Evolutionary conservation across 2,888 invertebrate species (phyloP), one percentile per base, ranked within the genome.

Genomic region (Reticulitermes lucifugus): DNA sequence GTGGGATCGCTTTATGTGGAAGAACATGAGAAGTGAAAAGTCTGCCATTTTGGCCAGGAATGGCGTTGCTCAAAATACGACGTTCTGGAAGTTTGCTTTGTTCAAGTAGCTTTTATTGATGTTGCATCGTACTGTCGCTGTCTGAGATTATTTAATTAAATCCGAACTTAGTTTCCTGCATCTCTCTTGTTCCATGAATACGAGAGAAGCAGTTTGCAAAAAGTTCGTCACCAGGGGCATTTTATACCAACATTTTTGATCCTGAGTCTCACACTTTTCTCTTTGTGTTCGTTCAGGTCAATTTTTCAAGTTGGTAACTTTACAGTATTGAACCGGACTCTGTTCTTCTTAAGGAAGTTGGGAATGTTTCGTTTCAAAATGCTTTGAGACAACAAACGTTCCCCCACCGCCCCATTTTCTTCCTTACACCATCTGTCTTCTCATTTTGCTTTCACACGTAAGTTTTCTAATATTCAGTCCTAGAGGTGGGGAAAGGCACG

Each of bases 391-490:
- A 71, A 71, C 35, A 71, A 71, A 14, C 25, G 14, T 18, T 25
- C 7, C 41, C 7, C n/a, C 35, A 41, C 73, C 10, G 4, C 2
- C 29, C 12, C 12, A 21, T 73, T 73, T 70, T 41, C 73, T 73
- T 29, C 41, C 73, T 21, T 73, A 12, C 41, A 14, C 41, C 73
- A 5, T 70, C 29, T 25, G 35, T 14, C 73, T 73, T 25, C 70
- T 29, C 70, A 25, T 70, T 70, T 70, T 29, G 9, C 25, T 70
- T 70, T 70, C 70, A 70, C 41, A 6, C 73, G 10, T 41, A 73
- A 73, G 73, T 73, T 35, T 12, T 73, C 73, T 73, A 41, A 73
- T 29, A 73, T 73, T 73, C 73, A 41, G 41, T 41, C 14, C 41
- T 21, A 18, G 41, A 9, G 41, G 41, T 18, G 41, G 73, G 35